phyloP scores from a whole-genome alignment of 2,797 vertebrate genomes.

The Xyrichtys novacula region DNA sequence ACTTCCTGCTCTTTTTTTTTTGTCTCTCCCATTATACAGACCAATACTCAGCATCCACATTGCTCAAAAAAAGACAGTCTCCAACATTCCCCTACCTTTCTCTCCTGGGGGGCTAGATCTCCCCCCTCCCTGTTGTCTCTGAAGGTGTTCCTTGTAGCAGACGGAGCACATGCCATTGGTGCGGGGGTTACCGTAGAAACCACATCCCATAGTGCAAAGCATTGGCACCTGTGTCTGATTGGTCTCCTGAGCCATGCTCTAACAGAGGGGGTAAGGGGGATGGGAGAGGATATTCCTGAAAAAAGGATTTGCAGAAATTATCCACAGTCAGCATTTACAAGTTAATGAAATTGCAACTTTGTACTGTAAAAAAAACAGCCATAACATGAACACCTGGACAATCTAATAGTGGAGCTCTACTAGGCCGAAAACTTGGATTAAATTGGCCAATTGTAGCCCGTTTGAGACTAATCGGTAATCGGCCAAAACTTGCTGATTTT shows the following conservation, averaged over 20 bases:
- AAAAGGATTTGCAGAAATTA: conserved; percentile 70
- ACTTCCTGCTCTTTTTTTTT: conserved; percentile 6
- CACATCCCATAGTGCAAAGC: conserved; percentile 92
- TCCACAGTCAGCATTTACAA: no score
- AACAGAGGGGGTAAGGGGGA: conserved; percentile 78
- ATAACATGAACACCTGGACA: no score
- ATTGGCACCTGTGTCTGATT: conserved; percentile 94
- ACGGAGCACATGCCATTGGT: conserved; percentile 95
- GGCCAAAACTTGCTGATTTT: no score
- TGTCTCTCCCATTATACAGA: conserved; percentile 2
- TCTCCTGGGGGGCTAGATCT: conserved; percentile 89
- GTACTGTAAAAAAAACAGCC: no score
- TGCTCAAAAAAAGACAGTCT: conserved; percentile 35
- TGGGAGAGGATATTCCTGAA: conserved; percentile 84
- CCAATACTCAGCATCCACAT: conserved; percentile 11
- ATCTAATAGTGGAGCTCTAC: no score
- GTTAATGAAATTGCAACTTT: no score
- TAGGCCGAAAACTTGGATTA: no score
- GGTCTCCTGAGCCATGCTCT: conserved; percentile 93
- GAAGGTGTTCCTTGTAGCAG: conserved; percentile 94
- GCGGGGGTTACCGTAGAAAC: conserved; percentile 93
- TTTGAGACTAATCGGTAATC: no score
- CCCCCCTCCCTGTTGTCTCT: conserved; percentile 92
- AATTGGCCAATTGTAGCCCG: no score
- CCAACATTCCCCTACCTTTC: conserved; percentile 82